These are phyloP conservation scores for Malaclemys terrapin DNA, from an alignment of 2,113 vertebrate genomes.

Conservation along the genomic window DNA sequence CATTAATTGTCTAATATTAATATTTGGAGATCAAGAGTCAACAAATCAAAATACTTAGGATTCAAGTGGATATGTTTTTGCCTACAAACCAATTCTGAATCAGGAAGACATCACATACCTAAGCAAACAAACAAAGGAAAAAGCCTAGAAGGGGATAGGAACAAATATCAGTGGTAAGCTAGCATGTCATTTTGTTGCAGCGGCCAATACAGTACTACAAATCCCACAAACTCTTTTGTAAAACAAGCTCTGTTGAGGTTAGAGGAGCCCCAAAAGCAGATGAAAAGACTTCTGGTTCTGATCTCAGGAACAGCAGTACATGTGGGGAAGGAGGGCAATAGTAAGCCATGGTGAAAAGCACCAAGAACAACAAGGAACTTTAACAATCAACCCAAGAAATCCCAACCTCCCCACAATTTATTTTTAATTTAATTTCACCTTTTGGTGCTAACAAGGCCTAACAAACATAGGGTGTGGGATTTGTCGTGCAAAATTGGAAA, in stretches of 20 bases:
- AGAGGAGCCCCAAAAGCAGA: not conserved
- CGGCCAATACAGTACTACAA: not conserved
- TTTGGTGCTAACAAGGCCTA: not conserved
- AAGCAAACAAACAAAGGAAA: not conserved
- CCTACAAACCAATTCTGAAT: not conserved
- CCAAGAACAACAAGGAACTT: slow-evolving; percentile 26
- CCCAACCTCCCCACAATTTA: not conserved
- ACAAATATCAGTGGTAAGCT: not conserved
- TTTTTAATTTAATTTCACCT: not conserved
- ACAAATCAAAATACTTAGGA: not conserved
- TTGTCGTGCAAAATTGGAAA: slow-evolving; percentile 39
- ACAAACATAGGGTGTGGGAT: slow-evolving; percentile 11
- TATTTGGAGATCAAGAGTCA: not conserved
- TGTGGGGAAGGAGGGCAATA: not conserved
- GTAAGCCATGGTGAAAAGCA: not conserved
- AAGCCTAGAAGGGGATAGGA: not conserved
- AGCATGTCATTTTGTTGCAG: not conserved
- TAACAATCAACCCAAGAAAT: slow-evolving; percentile 33
- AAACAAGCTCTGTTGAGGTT: not conserved
- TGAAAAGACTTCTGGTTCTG: not conserved
- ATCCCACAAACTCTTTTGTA: not conserved
- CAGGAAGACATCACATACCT: not conserved
- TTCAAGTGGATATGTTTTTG: not conserved
- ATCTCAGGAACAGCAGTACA: not conserved
- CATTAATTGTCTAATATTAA: not conserved